phyloP scores from a whole-genome alignment of 2,797 vertebrate genomes.

The Trichosurus vulpecula region DNA sequence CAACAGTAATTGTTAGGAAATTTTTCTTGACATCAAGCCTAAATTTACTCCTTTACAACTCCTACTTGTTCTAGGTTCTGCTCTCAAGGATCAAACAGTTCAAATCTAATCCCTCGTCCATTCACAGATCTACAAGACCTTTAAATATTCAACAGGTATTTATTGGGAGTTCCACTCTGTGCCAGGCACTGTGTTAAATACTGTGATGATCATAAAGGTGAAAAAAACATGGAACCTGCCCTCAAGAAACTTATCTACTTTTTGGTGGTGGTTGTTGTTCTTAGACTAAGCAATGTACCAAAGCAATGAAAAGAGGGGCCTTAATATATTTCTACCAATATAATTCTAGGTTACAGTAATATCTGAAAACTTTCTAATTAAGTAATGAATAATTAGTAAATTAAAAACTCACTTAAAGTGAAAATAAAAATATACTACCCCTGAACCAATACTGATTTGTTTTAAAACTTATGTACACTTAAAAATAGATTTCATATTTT shows the following conservation, averaged over 20 bases:
- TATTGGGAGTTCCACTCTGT: not conserved
- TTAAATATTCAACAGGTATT: not conserved
- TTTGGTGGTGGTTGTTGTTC: not conserved
- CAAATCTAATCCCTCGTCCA: not conserved
- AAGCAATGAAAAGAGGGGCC: not conserved
- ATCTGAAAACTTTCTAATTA: not conserved
- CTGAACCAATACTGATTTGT: not conserved
- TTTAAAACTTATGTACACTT: not conserved
- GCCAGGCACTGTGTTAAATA: not conserved
- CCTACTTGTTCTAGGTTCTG: not conserved
- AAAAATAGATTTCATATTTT: not conserved
- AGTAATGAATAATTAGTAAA: not conserved
- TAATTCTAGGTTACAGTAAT: not conserved
- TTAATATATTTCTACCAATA: not conserved
- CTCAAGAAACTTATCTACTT: not conserved
- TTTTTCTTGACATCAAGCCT: not conserved
- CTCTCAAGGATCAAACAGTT: not conserved
- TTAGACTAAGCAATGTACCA: not conserved
- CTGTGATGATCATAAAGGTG: not conserved
- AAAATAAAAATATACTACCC: not conserved
- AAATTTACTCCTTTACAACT: not conserved
- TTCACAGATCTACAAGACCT: not conserved
- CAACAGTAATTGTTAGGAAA: not conserved
- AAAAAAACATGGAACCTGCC: not conserved
- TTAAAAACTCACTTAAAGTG: not conserved